Evolutionary conservation across 2,113 vertebrate genomes (phyloP).

Genomic region (Manacus vitellinus): DNA sequence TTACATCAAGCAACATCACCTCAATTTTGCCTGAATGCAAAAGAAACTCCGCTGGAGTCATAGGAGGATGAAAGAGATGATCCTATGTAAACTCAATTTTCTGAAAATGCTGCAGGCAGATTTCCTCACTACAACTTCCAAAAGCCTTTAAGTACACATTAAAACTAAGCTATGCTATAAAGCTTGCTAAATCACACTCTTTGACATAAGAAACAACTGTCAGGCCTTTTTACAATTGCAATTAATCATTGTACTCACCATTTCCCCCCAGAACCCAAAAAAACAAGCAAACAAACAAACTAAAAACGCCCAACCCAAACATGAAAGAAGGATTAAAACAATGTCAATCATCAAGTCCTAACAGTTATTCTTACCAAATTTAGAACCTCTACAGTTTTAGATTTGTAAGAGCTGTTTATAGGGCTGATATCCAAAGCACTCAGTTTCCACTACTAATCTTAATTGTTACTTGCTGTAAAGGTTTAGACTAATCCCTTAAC

Average conservation of each 20-base stretch:
- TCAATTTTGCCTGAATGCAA: slow-evolving; percentile 3
- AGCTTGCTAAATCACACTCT: background rate
- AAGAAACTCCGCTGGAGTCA: background rate
- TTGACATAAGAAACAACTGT: background rate
- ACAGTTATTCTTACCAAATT: background rate
- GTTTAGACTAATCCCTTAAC: background rate
- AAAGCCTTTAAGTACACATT: background rate
- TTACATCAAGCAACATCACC: background rate
- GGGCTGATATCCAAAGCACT: background rate
- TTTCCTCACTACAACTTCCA: background rate
- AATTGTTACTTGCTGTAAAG: background rate
- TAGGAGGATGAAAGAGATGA: background rate
- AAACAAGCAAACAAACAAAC: background rate
- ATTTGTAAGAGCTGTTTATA: background rate
- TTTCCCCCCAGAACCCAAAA: background rate
- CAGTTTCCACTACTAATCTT: background rate
- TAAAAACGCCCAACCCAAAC: background rate
- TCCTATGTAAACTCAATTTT: slow-evolving; percentile 12
- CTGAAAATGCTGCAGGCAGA: background rate
- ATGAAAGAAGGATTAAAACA: background rate
- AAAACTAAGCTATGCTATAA: background rate
- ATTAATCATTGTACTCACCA: background rate
- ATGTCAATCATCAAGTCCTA: background rate
- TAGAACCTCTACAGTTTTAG: background rate
- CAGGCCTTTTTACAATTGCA: background rate